Conservation (phyloP, 2,888 invertebrate genomes). For the Drosophila algonquin region DNA sequence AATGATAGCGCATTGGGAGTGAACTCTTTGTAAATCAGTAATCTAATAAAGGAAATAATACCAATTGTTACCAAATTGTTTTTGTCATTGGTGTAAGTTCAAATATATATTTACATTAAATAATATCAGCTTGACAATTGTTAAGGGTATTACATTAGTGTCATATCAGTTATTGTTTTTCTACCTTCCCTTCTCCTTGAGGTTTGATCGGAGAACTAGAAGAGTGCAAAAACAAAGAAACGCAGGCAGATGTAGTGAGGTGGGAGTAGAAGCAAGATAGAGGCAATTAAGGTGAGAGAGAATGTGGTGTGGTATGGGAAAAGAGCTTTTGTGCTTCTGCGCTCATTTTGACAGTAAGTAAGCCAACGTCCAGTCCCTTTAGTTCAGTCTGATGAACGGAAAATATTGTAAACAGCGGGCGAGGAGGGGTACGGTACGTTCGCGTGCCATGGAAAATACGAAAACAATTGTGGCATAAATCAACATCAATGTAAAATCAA, state of each 20-base stretch:
- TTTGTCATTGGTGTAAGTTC: no score
- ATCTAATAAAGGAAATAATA: no score
- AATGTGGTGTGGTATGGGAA: not conserved
- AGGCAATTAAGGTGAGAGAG: not conserved
- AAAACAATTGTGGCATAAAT: not conserved
- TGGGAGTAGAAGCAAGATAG: not conserved
- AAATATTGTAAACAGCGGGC: slow-evolving; percentile 22
- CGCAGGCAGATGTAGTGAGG: not conserved
- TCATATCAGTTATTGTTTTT: not conserved
- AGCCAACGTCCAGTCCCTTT: not conserved
- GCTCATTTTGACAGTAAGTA: not conserved
- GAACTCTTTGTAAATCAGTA: no score
- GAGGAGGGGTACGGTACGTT: not conserved
- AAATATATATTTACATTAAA: no score
- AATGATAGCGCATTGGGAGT: not conserved
- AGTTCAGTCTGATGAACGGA: slow-evolving; percentile 3
- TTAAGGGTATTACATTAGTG: not conserved
- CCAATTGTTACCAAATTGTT: no score
- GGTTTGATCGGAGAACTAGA: not conserved
- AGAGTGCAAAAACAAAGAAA: not conserved
- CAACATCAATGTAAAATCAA: not conserved
- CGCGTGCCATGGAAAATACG: slow-evolving; percentile 16
- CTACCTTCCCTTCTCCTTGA: not conserved
- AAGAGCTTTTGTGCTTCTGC: not conserved
- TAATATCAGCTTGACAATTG: no score